Evolutionary conservation across 1,140 invertebrate genomes (phyloP), one percentile per base, ranked within the genome.

Genomic region (Hyles vespertilio): DNA sequence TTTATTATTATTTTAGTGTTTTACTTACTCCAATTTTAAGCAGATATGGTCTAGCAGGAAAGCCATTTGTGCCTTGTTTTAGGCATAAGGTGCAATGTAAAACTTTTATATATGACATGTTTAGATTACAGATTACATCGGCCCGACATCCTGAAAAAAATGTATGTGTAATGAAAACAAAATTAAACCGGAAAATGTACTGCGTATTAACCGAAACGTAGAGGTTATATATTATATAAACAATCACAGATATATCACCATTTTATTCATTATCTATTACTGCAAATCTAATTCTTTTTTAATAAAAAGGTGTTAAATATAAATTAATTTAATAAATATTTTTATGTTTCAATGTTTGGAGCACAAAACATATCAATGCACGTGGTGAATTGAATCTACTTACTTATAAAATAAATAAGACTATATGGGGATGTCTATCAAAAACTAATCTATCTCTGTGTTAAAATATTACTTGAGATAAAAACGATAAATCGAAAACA

Each of bases 51-150:
- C 77, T 81, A 8, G 69, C 64, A 34, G 73, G 72, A 44, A 84
- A 57, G 32, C 72, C 74, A 45, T 69, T 36, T 50, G 59, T 63
- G 44, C 79, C 76, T 73, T 84, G 75, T 61, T 74, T 82, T 33
- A 81, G 55, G 66, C 81, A 85, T 56, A 78, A 56, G 32, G 72
- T 79, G 65, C 81, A 85, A 56, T 84, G 72, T 32, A 84, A 58
- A 51, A 85, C 75, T 62, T 80, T 84, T 60, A 79, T 61, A 61
- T 84, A 86, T 47, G 84, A 83, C 85, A 88, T 88, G 32, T 54
- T 84, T 58, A 43, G 43, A 36, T 55, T 56, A 59, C 22, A 55
- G 22, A 22, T 34, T 12, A 48, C 56, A 61, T 70, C 73, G 79
- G 50, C 69, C 81, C 63, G 79, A 73, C 79, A 85, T 87, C 52